Evolutionary conservation across 2,888 invertebrate species (phyloP).

Genomic region (Drosophila formosana): DNA sequence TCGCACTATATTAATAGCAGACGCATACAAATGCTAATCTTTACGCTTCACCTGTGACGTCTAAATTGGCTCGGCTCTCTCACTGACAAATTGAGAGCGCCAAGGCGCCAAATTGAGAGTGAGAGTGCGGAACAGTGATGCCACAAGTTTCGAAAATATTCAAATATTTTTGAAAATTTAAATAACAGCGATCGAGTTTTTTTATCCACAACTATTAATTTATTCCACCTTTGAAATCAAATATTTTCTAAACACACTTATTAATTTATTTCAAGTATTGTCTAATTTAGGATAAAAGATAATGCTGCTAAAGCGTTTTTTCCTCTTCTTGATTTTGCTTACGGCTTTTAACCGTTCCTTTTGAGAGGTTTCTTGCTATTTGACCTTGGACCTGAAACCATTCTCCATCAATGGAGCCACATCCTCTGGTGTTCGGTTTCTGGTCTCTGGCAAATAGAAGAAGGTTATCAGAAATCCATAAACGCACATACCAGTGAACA

Average conservation of each 20-base stretch:
- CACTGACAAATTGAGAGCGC: neutral
- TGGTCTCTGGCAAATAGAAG: constrained; percentile 72
- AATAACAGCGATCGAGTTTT: neutral
- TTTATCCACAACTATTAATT: neutral
- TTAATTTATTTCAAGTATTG: neutral
- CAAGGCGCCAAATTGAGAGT: neutral
- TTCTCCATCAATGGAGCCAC: constrained; percentile 72
- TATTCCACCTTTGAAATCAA: neutral
- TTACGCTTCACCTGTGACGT: constrained; percentile 77
- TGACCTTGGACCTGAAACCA: constrained; percentile 86
- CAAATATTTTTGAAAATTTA: neutral
- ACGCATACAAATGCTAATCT: constrained; percentile 56
- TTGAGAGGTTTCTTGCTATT: constrained; percentile 5
- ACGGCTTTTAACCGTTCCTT: neutral
- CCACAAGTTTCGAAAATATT: constrained; percentile 1
- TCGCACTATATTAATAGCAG: constrained; percentile 64
- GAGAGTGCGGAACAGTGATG: constrained; percentile 16
- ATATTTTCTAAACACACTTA: neutral
- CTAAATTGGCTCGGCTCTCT: constrained; percentile 42
- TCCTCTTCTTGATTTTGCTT: neutral
- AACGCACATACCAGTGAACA: constrained; percentile 8
- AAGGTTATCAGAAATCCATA: constrained; percentile 17
- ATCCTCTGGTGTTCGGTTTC: constrained; percentile 60
- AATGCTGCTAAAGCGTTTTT: neutral
- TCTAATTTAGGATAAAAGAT: neutral